Base-by-base conservation (phyloP, 35 echinoderm and acorn worm species). In the Strongylocentrotus purpuratus region DNA sequence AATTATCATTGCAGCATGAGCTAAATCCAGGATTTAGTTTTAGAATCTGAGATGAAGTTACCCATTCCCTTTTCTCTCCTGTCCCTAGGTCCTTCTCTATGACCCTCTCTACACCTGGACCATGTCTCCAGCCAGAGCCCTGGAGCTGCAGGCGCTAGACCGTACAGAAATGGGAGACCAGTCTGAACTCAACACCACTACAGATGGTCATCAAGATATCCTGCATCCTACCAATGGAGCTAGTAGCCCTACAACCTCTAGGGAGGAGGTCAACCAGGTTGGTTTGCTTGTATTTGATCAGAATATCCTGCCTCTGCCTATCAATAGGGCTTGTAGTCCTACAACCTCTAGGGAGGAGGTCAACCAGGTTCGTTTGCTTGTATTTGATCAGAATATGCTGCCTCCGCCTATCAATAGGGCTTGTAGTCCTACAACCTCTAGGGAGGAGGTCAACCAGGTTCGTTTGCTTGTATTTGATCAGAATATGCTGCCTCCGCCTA, bases 101-200 rank as follows among this genome's bases (percentile, higher is more conserved):
- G 98, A 99, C 46, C 98, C 98, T 12, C 94, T 99, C 0, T 99
- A 97, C 88, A 96, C 94, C 59, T 99, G 98, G 98, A 99, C 98
- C 61, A 97, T 99, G 96, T 99, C 97, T 5, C 96, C 98, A 31
- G 22, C 90, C 11, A 97, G 97, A 93, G 98, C 97, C 94, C 95
- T 97, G 31, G 94, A 92, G 32, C 96, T 97, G 65, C 97, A 99
- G 60, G 45, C 87, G 31, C 85, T 95, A 18, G 97, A 96, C 65
- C 95, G 88, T 18, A 86, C 60, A 31, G 96, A 97, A 32, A 71
- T 95, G 13, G 96, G 94, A 61, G 98, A 96, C 22, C 95, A 95
- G 25, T 96, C 96, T 86, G 96, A 97, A 31, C 93, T 97, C 10
- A 97, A 95, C 95, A 95, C 96, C 50, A 96, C 96, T 32, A 55